A percentile compares a stretch with the other conserved stretches of the same genome.
These are phyloP conservation scores for Phyllotis vaccarum DNA, from an alignment of 2,797 vertebrate species.

Conservation along the genomic window DNA sequence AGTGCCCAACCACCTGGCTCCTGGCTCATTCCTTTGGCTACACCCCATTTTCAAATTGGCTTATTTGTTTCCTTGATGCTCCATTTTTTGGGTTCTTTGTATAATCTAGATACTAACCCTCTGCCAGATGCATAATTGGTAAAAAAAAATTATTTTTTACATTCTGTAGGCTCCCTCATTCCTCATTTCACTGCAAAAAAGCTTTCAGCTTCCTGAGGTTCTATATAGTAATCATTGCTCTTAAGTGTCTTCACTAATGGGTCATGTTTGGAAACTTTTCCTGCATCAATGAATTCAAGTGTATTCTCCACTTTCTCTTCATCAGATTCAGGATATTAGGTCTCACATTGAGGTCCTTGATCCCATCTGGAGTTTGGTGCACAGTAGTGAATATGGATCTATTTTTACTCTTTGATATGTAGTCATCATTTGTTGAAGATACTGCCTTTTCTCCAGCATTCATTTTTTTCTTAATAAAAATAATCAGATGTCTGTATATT, in stretches of 20 bases:
- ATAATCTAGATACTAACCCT: background rate
- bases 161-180: background rate
- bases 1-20: background rate
- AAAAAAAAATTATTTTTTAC: background rate
- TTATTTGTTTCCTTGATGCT: background rate
- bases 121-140: background rate
- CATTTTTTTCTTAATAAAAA: background rate
- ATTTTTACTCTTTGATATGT: background rate
- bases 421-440: background rate
- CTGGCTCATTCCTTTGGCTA: background rate
- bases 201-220: background rate
- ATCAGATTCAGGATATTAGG: background rate
- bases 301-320: background rate
- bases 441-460: background rate
- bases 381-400: background rate
- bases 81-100: background rate
- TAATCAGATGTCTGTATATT: background rate
- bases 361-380: background rate
- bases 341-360: background rate
- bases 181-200: background rate
- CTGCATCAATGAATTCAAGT: background rate
- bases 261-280: background rate
- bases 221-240: background rate
- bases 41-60: background rate
- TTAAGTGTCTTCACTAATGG: background rate